Evolutionary conservation across 2,797 vertebrate species (phyloP), one percentile per base, ranked within the genome.

Genomic region (Hybognathus amarus): DNA sequence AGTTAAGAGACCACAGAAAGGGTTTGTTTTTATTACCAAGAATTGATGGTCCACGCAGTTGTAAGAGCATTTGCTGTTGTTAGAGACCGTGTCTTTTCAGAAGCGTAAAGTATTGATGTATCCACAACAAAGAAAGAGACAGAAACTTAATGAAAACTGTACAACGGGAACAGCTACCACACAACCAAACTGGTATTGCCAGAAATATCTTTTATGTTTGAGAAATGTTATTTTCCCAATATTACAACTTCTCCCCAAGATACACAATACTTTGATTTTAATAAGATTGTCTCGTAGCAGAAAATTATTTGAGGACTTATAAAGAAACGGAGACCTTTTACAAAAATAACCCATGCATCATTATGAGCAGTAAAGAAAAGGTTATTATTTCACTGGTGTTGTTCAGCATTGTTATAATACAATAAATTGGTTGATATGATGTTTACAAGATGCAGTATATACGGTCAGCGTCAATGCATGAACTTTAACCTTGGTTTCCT

Each of bases 251-350:
- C 24, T 63, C 30, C 24, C 56, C 5, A 30, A 30, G 61, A 68
- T 47, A 45, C 64, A 47, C 73, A 45, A 59, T 36, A 33, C 50
- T 76, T 69, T 36, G 73, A 69, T 69, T 83, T 83, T 69, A 77
- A 83, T 69, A 75, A 83, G 71, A 83, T 42, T 2, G 13, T 42
- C 33, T 67, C n/a, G n/a, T 76, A 83, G 61, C 63, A 24, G 33
- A 83, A 69, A 59, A 36, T 45, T 12, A 68, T 77, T 77, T 40
- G 9, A 68, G 20, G 63, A 54, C 36, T 69, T 59, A 75, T 42
- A 83, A 77, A 83, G 73, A 77, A 69, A 68, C 24, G 0, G 36
- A 69, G 81, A 83, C 73, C 73, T 83, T 83, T 64, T 83, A 45
- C 9, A 2, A 68, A 83, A 66, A 67, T 45, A 76, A 45, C 36